Conservation (phyloP, 2,888 invertebrate species). For the Synergus gifuensis region DNA sequence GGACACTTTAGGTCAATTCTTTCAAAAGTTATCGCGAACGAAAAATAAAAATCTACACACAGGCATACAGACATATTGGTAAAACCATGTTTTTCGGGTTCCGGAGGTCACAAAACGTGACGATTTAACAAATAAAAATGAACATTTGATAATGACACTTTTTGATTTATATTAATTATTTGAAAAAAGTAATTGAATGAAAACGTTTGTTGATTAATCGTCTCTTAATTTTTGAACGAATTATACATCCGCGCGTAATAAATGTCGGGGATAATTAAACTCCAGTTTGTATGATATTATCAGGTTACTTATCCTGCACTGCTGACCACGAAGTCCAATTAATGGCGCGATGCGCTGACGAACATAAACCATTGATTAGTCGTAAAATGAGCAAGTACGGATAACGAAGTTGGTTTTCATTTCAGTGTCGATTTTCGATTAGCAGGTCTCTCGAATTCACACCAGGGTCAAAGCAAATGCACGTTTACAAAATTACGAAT, state of each 20-base stretch:
- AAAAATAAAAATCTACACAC: too few species aligned
- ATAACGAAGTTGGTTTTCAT: conserved; percentile 1
- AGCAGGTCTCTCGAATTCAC: neutral
- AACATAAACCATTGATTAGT: conserved; percentile 8
- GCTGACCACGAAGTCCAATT: neutral
- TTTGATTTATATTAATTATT: neutral
- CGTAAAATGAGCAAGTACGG: neutral
- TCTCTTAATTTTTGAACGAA: neutral
- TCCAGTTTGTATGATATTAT: neutral
- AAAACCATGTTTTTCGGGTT: too few species aligned
- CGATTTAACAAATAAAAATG: too few species aligned
- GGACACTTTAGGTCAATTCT: too few species aligned
- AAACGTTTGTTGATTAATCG: neutral
- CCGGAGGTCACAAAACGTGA: too few species aligned
- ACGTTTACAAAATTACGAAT: neutral
- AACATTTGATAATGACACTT: conserved; percentile 5
- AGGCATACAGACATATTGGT: too few species aligned
- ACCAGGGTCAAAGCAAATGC: neutral
- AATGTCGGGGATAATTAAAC: neutral
- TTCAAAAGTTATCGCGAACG: too few species aligned
- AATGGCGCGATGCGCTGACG: neutral
- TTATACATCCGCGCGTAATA: neutral
- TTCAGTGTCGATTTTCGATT: conserved; percentile 1
- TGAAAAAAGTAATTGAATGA: too few species aligned
- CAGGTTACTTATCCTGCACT: neutral